These are phyloP conservation scores for Archips crataeganus DNA, from an alignment of 2,888 invertebrate genomes.

Conservation along the genomic window DNA sequence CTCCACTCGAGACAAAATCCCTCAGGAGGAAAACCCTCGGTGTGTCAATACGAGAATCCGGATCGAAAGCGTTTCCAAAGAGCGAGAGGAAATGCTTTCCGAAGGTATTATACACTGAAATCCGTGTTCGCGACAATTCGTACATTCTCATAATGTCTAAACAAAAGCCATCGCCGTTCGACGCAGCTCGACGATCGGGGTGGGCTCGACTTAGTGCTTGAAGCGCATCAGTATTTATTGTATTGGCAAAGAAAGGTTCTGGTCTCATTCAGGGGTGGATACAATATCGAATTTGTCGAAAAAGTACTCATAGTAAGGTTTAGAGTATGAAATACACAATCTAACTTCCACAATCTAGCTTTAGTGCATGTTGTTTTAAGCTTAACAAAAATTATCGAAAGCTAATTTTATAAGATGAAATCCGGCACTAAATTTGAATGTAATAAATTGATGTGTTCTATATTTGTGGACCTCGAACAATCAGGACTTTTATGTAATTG, in stretches of 20 bases:
- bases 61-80: slow-evolving; percentile 59
- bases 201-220: slow-evolving; percentile 15
- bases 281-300: background rate
- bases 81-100: slow-evolving; percentile 56
- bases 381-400: too few relatives aligned
- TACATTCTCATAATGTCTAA: slow-evolving; percentile 73
- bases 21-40: slow-evolving; percentile 13
- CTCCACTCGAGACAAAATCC: background rate
- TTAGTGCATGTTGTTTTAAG: too few relatives aligned
- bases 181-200: slow-evolving; percentile 47
- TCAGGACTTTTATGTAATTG: too few relatives aligned
- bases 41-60: slow-evolving; percentile 19
- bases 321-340: too few relatives aligned
- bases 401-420: too few relatives aligned
- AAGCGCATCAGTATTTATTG: background rate
- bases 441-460: too few relatives aligned
- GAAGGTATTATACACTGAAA: slow-evolving; percentile 62
- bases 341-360: too few relatives aligned
- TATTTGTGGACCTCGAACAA: too few relatives aligned
- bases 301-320: too few relatives aligned
- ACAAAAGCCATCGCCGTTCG: slow-evolving; percentile 67
- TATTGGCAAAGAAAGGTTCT: background rate
- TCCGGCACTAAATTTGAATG: too few relatives aligned
- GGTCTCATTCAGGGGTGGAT: background rate
- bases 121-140: slow-evolving; percentile 67